phyloP scores from a whole-genome alignment of 2,113 vertebrate genomes.

The Andinoacara biseriatus region DNA sequence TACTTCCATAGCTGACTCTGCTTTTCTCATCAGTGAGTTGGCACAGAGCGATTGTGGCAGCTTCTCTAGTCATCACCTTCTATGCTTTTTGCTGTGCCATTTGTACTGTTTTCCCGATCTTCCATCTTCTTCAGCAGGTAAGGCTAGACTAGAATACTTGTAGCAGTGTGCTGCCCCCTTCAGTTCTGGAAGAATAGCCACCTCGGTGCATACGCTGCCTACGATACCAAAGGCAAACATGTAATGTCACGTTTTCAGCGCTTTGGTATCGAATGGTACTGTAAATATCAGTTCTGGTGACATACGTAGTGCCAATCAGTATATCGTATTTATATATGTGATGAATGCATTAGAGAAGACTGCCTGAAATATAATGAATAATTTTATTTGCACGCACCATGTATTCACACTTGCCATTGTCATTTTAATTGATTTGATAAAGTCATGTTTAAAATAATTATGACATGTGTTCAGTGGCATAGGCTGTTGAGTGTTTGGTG shows the following conservation, averaged over 20 bases:
- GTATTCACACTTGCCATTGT: background rate
- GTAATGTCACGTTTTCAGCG: background rate
- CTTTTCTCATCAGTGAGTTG: background rate
- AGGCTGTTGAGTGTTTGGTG: background rate
- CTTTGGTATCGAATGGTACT: background rate
- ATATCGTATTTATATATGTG: background rate
- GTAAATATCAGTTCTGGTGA: background rate
- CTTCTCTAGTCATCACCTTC: background rate
- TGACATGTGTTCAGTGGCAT: background rate
- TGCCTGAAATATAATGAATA: background rate
- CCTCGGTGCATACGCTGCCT: background rate
- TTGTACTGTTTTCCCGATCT: background rate
- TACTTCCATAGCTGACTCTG: background rate
- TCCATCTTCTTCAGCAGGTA: background rate
- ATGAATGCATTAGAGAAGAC: background rate
- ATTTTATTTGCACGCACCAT: background rate
- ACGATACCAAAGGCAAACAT: background rate
- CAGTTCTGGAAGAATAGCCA: background rate
- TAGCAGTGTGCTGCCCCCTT: background rate
- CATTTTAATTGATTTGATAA: conserved; percentile 1
- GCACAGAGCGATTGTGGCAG: background rate
- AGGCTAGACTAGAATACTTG: background rate
- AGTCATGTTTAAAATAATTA: background rate
- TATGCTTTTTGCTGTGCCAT: background rate
- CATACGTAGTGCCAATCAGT: background rate